Evolutionary conservation across 2,113 vertebrate species (phyloP), one percentile per base, ranked within the genome.

Genomic region (Anarrhichthys ocellatus): DNA sequence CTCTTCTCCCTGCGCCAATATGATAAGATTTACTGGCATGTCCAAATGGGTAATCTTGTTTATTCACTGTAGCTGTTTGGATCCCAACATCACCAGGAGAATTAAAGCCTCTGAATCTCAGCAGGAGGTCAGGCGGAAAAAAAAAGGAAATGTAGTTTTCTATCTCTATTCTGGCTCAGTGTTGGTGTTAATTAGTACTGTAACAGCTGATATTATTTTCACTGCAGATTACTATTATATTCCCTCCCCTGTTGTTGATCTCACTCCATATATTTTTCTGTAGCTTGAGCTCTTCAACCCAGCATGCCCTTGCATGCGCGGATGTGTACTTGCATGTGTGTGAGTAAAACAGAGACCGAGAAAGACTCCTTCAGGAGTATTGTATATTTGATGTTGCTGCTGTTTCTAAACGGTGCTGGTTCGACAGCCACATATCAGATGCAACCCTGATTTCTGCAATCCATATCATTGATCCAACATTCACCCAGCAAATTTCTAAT

Each of bases 1-100:
- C 87, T 87, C 81, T 72, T 84, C 83, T 91, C 86, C 86, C 91
- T 93, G 89, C 87, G 91, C 81, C 86, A 93, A 88, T 92, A 93
- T 84, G 94, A 94, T 95, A 94, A 93, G 94, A 95, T 95, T 94
- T 93, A 91, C 91, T 88, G 82, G 90, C 89, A 90, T 95, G 94
- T 93, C 88, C 91, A 89, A 93, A 89, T 88, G 88, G 79, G 81
- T 94, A 94, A 94, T 93, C 94, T 93, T 94, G 91, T 96, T 95
- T 94, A 93, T 94, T 94, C 89, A 90, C 87, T 93, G 89, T 93
- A 93, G 92, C 89, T 91, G 84, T 92, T 91, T 93, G 91, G 92
- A 93, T 92, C 87, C 86, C 79, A 81, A 90, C 93, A 92, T 92
- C 90, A 92, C 87, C 82, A 42, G 76, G 84, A 92, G 91, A 95